phyloP scores from a whole-genome alignment of 64 coral and sea anemone genomes.

The Pocillopora damicornis region DNA sequence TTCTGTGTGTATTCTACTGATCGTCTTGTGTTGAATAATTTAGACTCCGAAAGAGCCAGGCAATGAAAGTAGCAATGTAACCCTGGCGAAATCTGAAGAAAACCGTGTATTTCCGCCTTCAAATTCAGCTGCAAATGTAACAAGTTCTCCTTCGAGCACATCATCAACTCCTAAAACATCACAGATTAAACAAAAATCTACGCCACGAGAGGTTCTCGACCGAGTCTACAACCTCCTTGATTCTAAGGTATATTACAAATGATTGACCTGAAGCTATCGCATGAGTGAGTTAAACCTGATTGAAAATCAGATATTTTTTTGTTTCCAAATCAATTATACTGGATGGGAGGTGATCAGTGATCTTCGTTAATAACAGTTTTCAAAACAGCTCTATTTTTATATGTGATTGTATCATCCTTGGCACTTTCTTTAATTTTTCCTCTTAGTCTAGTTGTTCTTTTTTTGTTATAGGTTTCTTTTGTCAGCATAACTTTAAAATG shows the following conservation, averaged over 20 bases:
- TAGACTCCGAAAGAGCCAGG: conserved; percentile 20
- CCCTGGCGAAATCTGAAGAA: conserved; percentile 10
- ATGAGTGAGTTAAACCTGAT: background rate
- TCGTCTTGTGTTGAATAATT: background rate
- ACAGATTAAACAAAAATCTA: conserved; percentile 43
- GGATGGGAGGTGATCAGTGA: no score
- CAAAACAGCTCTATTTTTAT: no score
- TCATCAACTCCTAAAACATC: conserved; percentile 9
- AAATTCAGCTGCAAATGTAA: conserved; percentile 2
- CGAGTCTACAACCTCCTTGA: conserved; percentile 34
- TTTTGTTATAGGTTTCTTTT: no score
- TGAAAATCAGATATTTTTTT: no score
- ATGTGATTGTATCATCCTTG: no score
- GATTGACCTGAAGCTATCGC: background rate
- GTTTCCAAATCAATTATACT: no score
- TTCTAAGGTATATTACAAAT: conserved; percentile 5
- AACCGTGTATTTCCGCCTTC: conserved; percentile 22
- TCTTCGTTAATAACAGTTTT: no score
- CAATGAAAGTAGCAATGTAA: conserved; percentile 20
- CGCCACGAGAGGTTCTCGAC: conserved; percentile 43
- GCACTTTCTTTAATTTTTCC: no score
- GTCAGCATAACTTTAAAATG: no score
- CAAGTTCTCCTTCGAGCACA: background rate
- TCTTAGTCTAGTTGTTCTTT: no score
- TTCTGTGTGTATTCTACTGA: background rate